These are phyloP conservation scores for Pararge aegeria DNA, from an alignment of 1,140 invertebrate genomes.

Conservation along the genomic window DNA sequence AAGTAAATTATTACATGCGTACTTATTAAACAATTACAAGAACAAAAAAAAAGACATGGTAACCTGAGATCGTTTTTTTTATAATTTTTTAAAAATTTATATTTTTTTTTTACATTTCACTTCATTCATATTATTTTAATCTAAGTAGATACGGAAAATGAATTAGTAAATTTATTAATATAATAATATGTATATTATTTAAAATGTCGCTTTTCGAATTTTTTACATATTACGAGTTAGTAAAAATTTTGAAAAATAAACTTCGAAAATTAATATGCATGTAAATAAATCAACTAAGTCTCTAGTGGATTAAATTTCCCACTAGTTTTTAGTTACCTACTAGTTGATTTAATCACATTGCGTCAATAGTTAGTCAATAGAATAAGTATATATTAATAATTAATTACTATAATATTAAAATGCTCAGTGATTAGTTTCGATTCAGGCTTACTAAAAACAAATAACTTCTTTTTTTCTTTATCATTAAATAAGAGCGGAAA, in stretches of 20 bases:
- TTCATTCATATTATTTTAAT: slow-evolving; percentile 11
- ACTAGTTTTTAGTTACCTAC: too few species aligned
- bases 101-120: slow-evolving; percentile 27
- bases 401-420: slow-evolving; percentile 15
- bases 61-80: slow-evolving; percentile 35
- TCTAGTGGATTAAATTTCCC: too few species aligned
- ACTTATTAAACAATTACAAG: too few species aligned
- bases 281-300: not conserved
- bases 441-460: not conserved
- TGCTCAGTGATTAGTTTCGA: slow-evolving; percentile 1
- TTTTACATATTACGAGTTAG: not conserved
- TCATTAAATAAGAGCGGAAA: too few species aligned
- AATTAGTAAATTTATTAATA: too few species aligned
- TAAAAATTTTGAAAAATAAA: not conserved
- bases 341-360: slow-evolving; percentile 4
- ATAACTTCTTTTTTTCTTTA: too few species aligned
- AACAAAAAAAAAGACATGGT: slow-evolving; percentile 3
- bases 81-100: slow-evolving; percentile 27
- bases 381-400: slow-evolving; percentile 17
- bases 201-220: not conserved
- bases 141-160: slow-evolving; percentile 1
- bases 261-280: not conserved
- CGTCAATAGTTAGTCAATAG: slow-evolving; percentile 18
- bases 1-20: too few species aligned
- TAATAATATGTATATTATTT: not conserved